A percentile compares a stretch with the other conserved stretches of the same genome.
These are phyloP conservation scores for Drosophila novamexicana DNA, from an alignment of 1,140 invertebrate species.

Conservation along the genomic window DNA sequence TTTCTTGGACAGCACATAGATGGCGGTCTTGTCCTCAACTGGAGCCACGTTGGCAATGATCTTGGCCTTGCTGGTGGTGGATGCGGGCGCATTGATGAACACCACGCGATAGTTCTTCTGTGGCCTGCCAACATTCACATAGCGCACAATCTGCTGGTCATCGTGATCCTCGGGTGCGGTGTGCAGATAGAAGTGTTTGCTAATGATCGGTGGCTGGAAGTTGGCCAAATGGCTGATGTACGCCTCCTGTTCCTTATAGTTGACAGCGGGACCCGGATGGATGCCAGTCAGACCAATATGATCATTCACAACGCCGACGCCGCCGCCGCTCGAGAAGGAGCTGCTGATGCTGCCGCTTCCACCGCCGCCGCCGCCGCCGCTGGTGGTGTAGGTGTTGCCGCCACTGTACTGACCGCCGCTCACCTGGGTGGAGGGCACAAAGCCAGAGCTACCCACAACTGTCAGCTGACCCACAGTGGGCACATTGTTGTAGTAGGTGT, in stretches of 20 bases:
- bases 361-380: background rate
- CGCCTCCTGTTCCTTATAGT: slow-evolving; percentile 85
- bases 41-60: slow-evolving; percentile 88
- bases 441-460: slow-evolving; percentile 18
- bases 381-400: slow-evolving; percentile 1
- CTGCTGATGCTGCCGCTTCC: background rate
- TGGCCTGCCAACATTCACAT: slow-evolving; percentile 85
- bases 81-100: slow-evolving; percentile 92
- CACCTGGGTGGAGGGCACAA: slow-evolving; percentile 38
- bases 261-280: slow-evolving; percentile 59
- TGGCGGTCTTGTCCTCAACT: slow-evolving; percentile 93
- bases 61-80: slow-evolving; percentile 88
- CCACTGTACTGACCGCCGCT: background rate
- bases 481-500: slow-evolving; percentile 65
- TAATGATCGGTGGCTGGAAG: slow-evolving; percentile 87
- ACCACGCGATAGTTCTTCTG: slow-evolving; percentile 94
- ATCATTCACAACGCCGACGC: slow-evolving; percentile 33
- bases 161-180: slow-evolving; percentile 89
- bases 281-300: slow-evolving; percentile 60
- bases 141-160: slow-evolving; percentile 84
- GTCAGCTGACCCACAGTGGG: slow-evolving; percentile 58
- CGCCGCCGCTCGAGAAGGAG: background rate
- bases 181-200: slow-evolving; percentile 91
- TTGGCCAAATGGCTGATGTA: slow-evolving; percentile 69
- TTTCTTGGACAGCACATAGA: slow-evolving; percentile 92